Percentiles rank a stretch among this genome's conserved stretches.
Evolutionary conservation across 2,113 vertebrate species (phyloP).

Genomic region (Petrocephalus microphthalmus): DNA sequence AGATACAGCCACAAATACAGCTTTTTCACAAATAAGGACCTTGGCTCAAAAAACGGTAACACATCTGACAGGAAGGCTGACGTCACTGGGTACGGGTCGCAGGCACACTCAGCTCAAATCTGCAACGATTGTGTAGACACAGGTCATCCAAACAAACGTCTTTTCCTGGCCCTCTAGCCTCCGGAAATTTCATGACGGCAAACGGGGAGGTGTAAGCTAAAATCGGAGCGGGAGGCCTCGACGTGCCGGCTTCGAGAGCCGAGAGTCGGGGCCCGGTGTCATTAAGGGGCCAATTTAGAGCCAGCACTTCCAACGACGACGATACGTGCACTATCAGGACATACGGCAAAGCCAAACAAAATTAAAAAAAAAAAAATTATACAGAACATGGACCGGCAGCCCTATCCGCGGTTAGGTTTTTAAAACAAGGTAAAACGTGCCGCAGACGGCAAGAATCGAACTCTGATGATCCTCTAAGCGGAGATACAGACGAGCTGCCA

Average conservation of each 20-base stretch:
- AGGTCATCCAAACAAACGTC: not conserved
- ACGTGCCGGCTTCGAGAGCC: not conserved
- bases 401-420: not conserved
- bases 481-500: not conserved
- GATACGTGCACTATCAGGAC: not conserved
- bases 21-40: not conserved
- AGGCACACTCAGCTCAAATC: not conserved
- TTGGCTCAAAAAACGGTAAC: not conserved
- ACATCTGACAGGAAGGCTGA: not conserved
- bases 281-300: not conserved
- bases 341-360: not conserved
- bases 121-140: not conserved
- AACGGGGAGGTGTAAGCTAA: not conserved
- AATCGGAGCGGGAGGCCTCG: not conserved
- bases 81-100: not conserved
- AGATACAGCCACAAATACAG: conserved; percentile 9
- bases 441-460: not conserved
- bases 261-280: not conserved
- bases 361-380: not conserved
- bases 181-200: not conserved
- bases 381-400: not conserved
- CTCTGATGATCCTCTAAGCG: not conserved
- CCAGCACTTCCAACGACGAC: not conserved
- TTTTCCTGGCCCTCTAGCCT: not conserved
- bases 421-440: not conserved